Evolutionary conservation across 1,140 invertebrate species (phyloP).

Genomic region (Venustaconcha ellipsiformis): DNA sequence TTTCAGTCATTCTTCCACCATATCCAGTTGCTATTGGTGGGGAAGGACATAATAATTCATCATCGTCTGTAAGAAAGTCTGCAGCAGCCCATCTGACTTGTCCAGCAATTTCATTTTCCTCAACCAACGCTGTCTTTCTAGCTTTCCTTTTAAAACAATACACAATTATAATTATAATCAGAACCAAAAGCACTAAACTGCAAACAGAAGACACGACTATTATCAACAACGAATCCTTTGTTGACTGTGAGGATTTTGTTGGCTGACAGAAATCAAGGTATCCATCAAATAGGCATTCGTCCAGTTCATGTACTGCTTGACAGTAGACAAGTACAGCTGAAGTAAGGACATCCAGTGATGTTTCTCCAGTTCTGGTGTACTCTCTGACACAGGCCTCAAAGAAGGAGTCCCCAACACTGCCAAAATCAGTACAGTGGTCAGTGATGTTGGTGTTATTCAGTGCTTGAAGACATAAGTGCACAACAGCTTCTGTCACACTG

Average conservation of each 20-base stretch:
- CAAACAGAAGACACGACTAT: conserved; percentile 10
- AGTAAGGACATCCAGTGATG: not conserved
- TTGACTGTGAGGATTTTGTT: not conserved
- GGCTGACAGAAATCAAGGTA: conserved; percentile 25
- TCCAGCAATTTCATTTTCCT: too few species aligned
- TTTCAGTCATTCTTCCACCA: too few species aligned
- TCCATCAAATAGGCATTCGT: conserved; percentile 25
- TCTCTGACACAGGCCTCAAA: conserved; percentile 30
- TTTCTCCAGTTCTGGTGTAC: conserved; percentile 6
- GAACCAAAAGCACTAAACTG: not conserved
- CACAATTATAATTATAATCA: conserved; percentile 2
- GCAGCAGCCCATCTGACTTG: too few species aligned
- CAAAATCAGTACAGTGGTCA: conserved; percentile 4
- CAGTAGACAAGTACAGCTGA: conserved; percentile 22
- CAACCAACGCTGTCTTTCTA: not conserved
- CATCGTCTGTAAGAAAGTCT: too few species aligned
- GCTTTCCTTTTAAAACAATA: conserved; percentile 11
- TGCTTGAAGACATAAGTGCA: conserved; percentile 4
- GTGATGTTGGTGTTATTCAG: conserved; percentile 17
- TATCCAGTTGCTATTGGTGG: too few species aligned
- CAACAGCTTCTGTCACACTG: too few species aligned
- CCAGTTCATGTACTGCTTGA: conserved; percentile 3
- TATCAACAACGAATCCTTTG: not conserved
- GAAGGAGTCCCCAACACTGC: conserved; percentile 19
- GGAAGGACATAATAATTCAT: too few species aligned